These are phyloP conservation scores for Myoxocephalus aenaeus DNA, from an alignment of 2,797 vertebrate genomes.

Conservation along the genomic window DNA sequence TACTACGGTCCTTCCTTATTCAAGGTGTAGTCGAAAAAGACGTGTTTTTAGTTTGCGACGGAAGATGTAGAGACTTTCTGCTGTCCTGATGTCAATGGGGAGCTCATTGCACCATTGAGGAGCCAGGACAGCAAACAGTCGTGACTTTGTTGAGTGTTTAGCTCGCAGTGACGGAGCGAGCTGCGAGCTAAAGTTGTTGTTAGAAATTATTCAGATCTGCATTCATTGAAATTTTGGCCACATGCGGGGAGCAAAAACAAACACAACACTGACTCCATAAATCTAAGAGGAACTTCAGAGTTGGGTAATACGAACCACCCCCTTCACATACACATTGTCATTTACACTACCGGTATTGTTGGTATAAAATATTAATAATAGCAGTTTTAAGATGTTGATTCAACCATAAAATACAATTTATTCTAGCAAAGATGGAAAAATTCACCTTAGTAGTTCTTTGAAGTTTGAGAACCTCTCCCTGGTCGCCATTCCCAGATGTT, in stretches of 20 bases:
- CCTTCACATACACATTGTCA: not conserved
- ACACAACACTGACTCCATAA: not conserved
- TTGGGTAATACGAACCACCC: not conserved
- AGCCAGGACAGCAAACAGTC: too few relatives aligned
- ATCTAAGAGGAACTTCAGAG: not conserved
- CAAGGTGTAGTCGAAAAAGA: too few relatives aligned
- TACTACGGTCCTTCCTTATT: too few relatives aligned
- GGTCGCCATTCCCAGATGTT: constrained; percentile 85
- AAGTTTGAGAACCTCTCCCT: constrained; percentile 89
- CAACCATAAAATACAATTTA: not conserved
- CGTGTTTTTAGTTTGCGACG: too few relatives aligned
- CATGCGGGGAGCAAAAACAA: not conserved
- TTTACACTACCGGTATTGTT: not conserved
- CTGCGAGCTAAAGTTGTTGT: not conserved
- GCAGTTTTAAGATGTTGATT: not conserved
- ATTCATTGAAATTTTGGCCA: not conserved
- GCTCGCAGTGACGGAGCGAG: too few relatives aligned
- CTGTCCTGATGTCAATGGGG: too few relatives aligned
- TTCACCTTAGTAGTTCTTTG: constrained; percentile 92
- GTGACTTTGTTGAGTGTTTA: too few relatives aligned
- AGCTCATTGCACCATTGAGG: too few relatives aligned
- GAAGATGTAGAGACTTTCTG: too few relatives aligned
- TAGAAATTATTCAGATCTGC: not conserved
- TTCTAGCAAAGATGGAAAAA: not conserved
- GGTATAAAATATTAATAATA: not conserved